Evolutionary conservation across 2,113 vertebrate genomes (phyloP).

Genomic region (Madoqua kirkii): DNA sequence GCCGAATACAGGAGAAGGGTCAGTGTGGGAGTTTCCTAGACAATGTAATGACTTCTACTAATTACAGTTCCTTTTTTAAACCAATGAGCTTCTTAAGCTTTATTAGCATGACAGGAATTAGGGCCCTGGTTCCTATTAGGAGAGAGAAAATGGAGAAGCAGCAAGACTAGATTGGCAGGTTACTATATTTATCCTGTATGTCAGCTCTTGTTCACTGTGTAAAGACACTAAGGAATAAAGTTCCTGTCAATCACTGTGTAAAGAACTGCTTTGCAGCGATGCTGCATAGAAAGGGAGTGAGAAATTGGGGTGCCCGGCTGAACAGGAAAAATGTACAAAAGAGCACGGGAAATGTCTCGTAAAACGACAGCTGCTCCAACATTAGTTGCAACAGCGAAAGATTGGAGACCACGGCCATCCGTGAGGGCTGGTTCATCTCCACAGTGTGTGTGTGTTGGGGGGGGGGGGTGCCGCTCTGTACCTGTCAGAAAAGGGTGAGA

Average conservation of each 20-base stretch:
- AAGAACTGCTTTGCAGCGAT: neutral
- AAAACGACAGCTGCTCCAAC: neutral
- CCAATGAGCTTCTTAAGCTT: neutral
- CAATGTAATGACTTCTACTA: neutral
- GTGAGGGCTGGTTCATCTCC: neutral
- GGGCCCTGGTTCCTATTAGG: neutral
- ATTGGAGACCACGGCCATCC: neutral
- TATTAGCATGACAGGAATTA: neutral
- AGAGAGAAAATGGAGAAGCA: neutral
- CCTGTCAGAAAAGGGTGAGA: neutral
- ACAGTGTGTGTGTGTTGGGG: neutral
- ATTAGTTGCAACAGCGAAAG: neutral
- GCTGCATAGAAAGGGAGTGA: neutral
- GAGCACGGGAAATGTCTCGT: neutral
- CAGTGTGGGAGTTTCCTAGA: neutral
- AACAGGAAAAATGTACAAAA: neutral
- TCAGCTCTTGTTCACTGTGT: neutral
- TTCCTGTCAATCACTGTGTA: neutral
- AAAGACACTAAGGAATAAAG: neutral
- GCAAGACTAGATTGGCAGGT: neutral
- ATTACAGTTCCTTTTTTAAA: neutral
- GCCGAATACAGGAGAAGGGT: neutral
- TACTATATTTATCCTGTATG: neutral
- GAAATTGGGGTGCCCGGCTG: neutral
- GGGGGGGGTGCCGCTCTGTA: accelerated